phyloP scores from a whole-genome alignment of 1,140 invertebrate species.

The Anastrepha obliqua region DNA sequence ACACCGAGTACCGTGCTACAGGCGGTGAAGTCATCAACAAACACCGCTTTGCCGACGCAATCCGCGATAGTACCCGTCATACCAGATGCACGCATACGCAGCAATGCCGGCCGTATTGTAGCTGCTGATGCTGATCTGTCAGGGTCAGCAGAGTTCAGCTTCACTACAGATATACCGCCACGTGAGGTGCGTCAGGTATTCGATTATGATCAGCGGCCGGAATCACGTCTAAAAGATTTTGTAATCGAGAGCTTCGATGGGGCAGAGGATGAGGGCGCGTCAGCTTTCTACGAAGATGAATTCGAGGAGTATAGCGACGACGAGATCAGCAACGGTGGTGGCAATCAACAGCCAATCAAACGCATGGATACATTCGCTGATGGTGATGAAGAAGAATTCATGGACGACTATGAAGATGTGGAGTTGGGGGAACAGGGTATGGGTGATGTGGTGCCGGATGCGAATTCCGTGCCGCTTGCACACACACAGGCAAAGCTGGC shows the following conservation, averaged over 20 bases:
- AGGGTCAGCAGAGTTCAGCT: constrained; percentile 58
- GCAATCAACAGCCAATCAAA: constrained; percentile 63
- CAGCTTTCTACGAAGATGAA: constrained; percentile 55
- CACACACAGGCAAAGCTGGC: constrained; percentile 41
- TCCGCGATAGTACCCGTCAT: neutral
- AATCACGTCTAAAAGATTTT: constrained; percentile 65
- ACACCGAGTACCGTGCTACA: constrained; percentile 55
- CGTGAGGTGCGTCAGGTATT: constrained; percentile 69
- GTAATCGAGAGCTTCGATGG: constrained; percentile 54
- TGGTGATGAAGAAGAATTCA: constrained; percentile 53
- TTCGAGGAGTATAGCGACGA: constrained; percentile 56
- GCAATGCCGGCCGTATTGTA: constrained; percentile 61
- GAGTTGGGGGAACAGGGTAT: neutral
- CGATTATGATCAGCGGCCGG: constrained; percentile 73
- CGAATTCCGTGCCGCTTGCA: neutral
- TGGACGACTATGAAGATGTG: constrained; percentile 41
- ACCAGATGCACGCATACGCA: constrained; percentile 66
- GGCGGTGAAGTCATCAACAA: constrained; percentile 61
- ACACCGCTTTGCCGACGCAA: constrained; percentile 49
- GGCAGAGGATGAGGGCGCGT: constrained; percentile 6
- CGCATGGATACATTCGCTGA: constrained; percentile 66
- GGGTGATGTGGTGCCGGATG: constrained; percentile 15
- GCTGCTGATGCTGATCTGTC: constrained; percentile 34
- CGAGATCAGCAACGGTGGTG: neutral
- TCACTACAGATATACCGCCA: constrained; percentile 63